Evolutionary conservation across 1,140 invertebrate species (phyloP), one percentile per base, ranked within the genome.

Genomic region (Lordiphosa mommai): DNA sequence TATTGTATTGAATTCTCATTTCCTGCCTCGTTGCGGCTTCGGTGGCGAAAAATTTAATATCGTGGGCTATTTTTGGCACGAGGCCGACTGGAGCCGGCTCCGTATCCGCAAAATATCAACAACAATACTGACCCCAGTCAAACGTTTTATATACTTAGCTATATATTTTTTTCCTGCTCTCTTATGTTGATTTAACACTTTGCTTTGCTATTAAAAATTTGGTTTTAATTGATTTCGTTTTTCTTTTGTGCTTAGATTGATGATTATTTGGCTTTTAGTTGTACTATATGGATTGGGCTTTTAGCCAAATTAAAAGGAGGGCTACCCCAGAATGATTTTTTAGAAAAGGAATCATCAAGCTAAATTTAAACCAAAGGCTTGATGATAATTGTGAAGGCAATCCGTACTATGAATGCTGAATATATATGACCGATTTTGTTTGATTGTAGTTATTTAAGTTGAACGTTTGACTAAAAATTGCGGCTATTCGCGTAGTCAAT

Each of bases 1-100:
- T 68, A 80, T 70, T 74, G 70, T 73, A 74, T 80, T 66, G 69
- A 80, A 79, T 80, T 66, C 74, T 59, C 74, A 79, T 66, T 80
- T 74, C 65, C 20, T 23, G 20, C 20, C 20, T 23, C 20, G 20
- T 23, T 23, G 20, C 20, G 20, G 20, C 20, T 23, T 23, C 20
- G 20, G 20, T 23, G 20, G 20, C 20, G 20, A 23, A 23, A 23
- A 23, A 23, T 23, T 23, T 23, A 23, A 23, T 23, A 23, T 23
- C 3, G 20, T 23, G 0, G 20, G 20, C 20, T 23, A 23, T 23
- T 23, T 23, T 23, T 6, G 20, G 20, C 20, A 23, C 20, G 20
- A 23, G 20, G 20, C 20, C 20, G 20, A 23, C 20, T 23, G 20
- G 20, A 23, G 20, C 20, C 20, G 20, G 20, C 20, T 52, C 51